A percentile compares a stretch with the other conserved stretches of the same genome.
These are phyloP conservation scores for Apteryx owenii DNA, from an alignment of 2,113 vertebrate genomes.

Conservation along the genomic window DNA sequence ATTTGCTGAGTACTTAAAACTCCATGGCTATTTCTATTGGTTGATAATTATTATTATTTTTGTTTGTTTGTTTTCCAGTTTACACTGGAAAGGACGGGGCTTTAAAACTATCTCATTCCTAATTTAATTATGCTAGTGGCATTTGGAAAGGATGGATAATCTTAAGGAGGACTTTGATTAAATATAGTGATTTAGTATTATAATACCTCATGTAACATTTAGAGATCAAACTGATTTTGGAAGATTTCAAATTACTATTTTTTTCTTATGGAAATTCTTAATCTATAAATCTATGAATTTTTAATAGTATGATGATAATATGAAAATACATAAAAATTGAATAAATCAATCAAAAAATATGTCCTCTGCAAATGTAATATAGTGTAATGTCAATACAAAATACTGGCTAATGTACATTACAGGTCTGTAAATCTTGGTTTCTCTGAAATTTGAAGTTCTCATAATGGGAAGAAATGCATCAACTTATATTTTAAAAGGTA, in stretches of 20 bases:
- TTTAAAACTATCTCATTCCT: background rate
- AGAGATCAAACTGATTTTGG: background rate
- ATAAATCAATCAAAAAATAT: conserved; percentile 4
- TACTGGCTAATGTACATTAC: background rate
- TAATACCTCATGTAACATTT: background rate
- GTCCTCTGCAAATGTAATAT: background rate
- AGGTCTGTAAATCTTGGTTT: background rate
- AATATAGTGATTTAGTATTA: background rate
- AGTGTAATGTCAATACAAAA: conserved; percentile 1
- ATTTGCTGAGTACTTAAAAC: background rate
- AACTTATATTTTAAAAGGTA: conserved; percentile 22
- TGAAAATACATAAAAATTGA: background rate
- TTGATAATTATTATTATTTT: background rate
- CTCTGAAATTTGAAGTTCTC: conserved; percentile 28
- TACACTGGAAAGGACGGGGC: background rate
- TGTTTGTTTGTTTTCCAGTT: background rate
- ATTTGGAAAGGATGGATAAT: background rate
- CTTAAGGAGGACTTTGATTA: background rate
- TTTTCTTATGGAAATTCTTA: background rate
- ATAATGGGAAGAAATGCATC: conserved; percentile 12
- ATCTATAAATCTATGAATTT: background rate
- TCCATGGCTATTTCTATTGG: background rate
- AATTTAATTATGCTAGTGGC: background rate
- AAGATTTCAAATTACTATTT: background rate
- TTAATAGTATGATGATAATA: background rate